Base-by-base conservation (phyloP, 2,797 vertebrate genomes). In the Poeciliopsis paucimaculata region DNA sequence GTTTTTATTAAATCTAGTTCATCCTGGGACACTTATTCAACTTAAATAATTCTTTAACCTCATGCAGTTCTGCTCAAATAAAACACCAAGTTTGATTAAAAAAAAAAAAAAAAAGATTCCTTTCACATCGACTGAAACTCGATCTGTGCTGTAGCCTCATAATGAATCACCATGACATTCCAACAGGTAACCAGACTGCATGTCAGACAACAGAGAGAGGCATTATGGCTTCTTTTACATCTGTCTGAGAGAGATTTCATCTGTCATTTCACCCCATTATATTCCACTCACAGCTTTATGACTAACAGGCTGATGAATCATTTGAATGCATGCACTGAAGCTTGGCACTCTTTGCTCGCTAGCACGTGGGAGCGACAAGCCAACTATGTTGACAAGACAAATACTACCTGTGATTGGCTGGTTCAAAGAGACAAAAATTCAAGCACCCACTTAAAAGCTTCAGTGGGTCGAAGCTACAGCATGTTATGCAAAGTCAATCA, bases 301-400 rank as follows among this genome's bases (percentile, higher is more conserved):
- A 83, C 84, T 82, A 90, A 88, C 79, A 82, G 66, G 83, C 84
- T 78, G 87, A 47, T 85, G 83, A 87, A 77, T 89, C 86, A 91
- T 88, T 77, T 80, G 79, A 86, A 88, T 86, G 84, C 77, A 72
- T 73, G 77, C 76, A 15, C 76, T 20, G 41, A 72, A 47, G 75
- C 73, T 87, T 77, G 84, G 74, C 77, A 87, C 80, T 77, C 74
- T 72, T 78, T 60, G 80, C 41, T 70, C 41, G 82, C 47, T 46
- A 13, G 31, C 64, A 77, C 46, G 87, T 76, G 70, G 70, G 79
- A 81, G 80, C 74, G 88, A 88, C 87, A 81, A 78, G 75, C 47
- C 23, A 80, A 84, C 76, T 83, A 84, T 85, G 88, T 80, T 84
- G 89, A 84, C 88, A 86, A 91, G 89, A 84, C 88, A 84, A 90